Evolutionary conservation across 1,140 invertebrate genomes (phyloP), one percentile per base, ranked within the genome.

Genomic region (Druon quercuslanigerum): DNA sequence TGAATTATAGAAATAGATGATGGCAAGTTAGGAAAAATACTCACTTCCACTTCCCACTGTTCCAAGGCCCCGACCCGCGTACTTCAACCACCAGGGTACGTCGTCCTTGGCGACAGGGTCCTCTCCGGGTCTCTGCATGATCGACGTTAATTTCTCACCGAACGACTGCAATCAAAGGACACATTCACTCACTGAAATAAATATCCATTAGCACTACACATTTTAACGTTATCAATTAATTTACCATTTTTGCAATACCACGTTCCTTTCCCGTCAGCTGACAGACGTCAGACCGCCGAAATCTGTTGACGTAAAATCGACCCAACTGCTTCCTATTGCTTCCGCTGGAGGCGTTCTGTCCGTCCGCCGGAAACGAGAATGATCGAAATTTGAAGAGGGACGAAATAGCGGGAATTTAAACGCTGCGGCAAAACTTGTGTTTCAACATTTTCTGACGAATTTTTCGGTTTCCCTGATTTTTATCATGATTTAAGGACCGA

Each of bases 61-160:
- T 72, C 97, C 97, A 79, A 98, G 90, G 77, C 94, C 94, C 88
- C 96, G 94, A 75, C 94, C 96, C 86, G 94, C 95, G 92, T 96
- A 97, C 89, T 96, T 96, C 92, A 97, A 93, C 94, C 95, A 97
- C 96, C 96, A 97, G 79, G 96, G 95, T 77, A 95, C 94, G 90
- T 96, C 96, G 90, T 96, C 96, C 92, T 95, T 95, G 79, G 93
- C 91, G 72, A 91, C 92, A 81, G 93, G 93, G 89, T 95, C 95
- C 88, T 95, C 94, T 79, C 95, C 95, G 72, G 96, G 95, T 81
- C 95, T 92, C 77, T 95, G 93, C 94, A 96, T 94, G 76, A 96
- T 92, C 82, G 94, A 93, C 66, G 94, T 92, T 84, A 96, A 92
- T 93, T 96, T 96, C 85, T 96, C 95, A 77, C 93, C 92, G 83